phyloP scores from a whole-genome alignment of 2,797 vertebrate species.

The Rhyacichthys aspro region DNA sequence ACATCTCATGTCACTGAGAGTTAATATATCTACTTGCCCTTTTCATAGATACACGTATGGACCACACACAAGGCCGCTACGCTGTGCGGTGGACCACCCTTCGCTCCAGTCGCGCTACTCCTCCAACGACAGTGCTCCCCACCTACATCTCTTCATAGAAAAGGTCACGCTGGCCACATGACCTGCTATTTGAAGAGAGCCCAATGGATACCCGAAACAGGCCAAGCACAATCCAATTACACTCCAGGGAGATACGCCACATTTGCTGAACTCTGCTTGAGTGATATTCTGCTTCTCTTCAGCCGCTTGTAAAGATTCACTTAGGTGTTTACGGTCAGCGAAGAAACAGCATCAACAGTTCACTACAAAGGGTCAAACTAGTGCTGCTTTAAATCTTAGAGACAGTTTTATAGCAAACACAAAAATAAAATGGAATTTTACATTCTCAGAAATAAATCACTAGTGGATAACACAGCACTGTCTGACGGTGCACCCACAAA shows the following conservation, averaged over 20 bases:
- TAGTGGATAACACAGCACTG: slow-evolving; percentile 22
- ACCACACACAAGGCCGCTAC: slow-evolving; percentile 49
- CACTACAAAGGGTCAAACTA: slow-evolving; percentile 30
- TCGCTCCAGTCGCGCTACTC: slow-evolving; percentile 36
- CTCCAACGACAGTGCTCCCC: slow-evolving; percentile 47
- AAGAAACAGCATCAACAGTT: slow-evolving; percentile 56
- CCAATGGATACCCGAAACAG: slow-evolving; percentile 60
- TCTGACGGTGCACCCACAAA: slow-evolving; percentile 18
- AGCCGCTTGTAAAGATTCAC: slow-evolving; percentile 62
- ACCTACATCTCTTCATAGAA: slow-evolving; percentile 55
- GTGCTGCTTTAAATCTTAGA: slow-evolving; percentile 15
- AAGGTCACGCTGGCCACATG: slow-evolving; percentile 75
- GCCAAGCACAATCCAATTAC: slow-evolving; percentile 70
- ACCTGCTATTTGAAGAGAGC: slow-evolving; percentile 70
- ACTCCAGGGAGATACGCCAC: slow-evolving; percentile 61
- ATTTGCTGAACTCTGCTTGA: slow-evolving; percentile 60
- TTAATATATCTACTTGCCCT: slow-evolving; percentile 75
- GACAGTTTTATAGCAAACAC: slow-evolving; percentile 1
- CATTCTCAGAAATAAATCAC: slow-evolving; percentile 9
- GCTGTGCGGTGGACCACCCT: slow-evolving; percentile 30
- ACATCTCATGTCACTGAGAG: slow-evolving; percentile 69
- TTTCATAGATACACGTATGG: slow-evolving; percentile 65
- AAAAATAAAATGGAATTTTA: not conserved
- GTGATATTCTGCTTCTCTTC: slow-evolving; percentile 57
- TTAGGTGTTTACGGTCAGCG: slow-evolving; percentile 52